Evolutionary conservation across 2,888 invertebrate genomes (phyloP).

Genomic region (Oegoconia quadripuncta): DNA sequence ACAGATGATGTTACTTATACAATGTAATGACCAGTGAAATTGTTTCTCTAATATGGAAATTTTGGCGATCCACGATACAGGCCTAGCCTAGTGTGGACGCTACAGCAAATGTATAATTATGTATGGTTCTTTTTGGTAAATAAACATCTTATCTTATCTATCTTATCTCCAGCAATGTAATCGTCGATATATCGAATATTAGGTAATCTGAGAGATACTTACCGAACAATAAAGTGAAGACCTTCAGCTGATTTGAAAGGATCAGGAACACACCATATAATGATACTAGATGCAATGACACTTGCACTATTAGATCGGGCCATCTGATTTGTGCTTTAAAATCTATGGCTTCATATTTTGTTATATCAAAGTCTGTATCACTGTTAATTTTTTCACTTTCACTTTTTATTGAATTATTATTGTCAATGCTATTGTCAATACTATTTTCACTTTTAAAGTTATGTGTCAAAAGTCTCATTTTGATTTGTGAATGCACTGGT

Average conservation of each 20-base stretch:
- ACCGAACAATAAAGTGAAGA: conserved; percentile 86
- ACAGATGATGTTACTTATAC: too few relatives aligned
- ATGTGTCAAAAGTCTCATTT: conserved; percentile 38
- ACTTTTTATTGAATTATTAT: conserved; percentile 27
- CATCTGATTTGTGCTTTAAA: conserved; percentile 83
- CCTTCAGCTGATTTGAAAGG: conserved; percentile 72
- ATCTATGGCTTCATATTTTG: conserved; percentile 60
- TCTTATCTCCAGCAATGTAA: too few relatives aligned
- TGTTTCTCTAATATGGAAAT: too few relatives aligned
- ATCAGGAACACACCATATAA: conserved; percentile 85
- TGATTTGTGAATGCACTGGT: conserved; percentile 36
- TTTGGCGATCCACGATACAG: too few relatives aligned
- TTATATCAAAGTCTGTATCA: conserved; percentile 57
- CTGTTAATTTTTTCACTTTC: conserved; percentile 33
- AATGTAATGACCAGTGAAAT: too few relatives aligned
- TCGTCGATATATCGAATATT: too few relatives aligned
- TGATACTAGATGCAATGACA: conserved; percentile 83
- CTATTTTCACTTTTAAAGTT: conserved; percentile 31
- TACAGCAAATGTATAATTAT: too few relatives aligned
- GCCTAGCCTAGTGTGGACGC: too few relatives aligned
- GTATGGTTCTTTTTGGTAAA: too few relatives aligned
- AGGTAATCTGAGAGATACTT: conserved; percentile 58
- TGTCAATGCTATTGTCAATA: conserved; percentile 34
- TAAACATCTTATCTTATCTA: too few relatives aligned
- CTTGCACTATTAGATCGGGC: conserved; percentile 85